Evolutionary conservation across 2,888 invertebrate species (phyloP), one percentile per base, ranked within the genome.

Genomic region (Tortricodes alternella): DNA sequence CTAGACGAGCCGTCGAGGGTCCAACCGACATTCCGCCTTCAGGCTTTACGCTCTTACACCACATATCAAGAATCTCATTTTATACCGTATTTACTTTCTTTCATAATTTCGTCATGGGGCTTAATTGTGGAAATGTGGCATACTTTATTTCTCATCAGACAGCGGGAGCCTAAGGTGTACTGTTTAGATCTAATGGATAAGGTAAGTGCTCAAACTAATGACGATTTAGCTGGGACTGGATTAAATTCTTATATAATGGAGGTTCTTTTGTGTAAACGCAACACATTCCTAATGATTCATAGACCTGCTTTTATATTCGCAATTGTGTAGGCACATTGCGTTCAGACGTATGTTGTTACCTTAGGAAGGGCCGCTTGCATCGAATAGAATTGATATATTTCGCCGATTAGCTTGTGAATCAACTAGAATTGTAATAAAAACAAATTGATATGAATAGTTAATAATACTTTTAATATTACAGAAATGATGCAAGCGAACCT

Each of bases 41-140:
- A 76, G 83, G 81, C 83, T 80, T 50, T 78, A 70, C 78, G 77
- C 80, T 80, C 73, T 70, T 62, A 75, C 68, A 76, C 78, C 78
- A 86, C 85, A 86, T 88, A 87, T 87, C 87, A 87, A 77, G 85
- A 87, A 86, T 86, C 86, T 87, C 85, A 80, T 69, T 74, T 70
- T 69, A 71, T 76, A 70, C 63, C 66, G 27, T 38, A 18, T 37
- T 37, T 24, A 44, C n/a, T 23, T 32, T 29, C 18, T 29, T 27
- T 29, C 15, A 6, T 27, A 16, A 18, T 11, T 11, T 18, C 7
- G 21, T 18, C 13, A 35, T 11, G 32, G 35, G 23, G 29, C 49
- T 41, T 19, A 24, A 27, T 43, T 46, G n/a, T n/a, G n/a, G n/a
- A n/a, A n/a, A 35, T 11, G 32, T 41, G 23, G 29, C 49, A 39